phyloP scores from a whole-genome alignment of 2,888 invertebrate species.

The Eupithecia centaureata region DNA sequence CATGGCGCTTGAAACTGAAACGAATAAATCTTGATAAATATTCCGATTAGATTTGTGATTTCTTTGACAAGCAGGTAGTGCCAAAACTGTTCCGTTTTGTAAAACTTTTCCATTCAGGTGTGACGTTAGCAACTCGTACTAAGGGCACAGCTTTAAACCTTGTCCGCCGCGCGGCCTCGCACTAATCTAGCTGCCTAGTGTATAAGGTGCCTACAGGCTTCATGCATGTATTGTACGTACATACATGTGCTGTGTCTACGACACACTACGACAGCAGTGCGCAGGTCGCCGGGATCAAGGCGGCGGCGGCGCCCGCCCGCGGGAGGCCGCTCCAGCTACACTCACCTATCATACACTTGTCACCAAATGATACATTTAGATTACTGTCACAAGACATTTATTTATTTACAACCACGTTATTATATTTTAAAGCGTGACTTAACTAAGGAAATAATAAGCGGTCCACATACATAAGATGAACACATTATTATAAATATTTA shows the following conservation, averaged over 20 bases:
- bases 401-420: too few relatives aligned
- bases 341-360: background rate
- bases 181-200: background rate
- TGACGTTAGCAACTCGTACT: background rate
- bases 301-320: background rate
- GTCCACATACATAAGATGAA: too few relatives aligned
- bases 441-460: too few relatives aligned
- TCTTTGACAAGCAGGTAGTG: background rate
- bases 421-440: too few relatives aligned
- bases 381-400: too few relatives aligned
- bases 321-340: too few relatives aligned
- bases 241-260: too few relatives aligned
- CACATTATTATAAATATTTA: too few relatives aligned
- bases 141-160: background rate
- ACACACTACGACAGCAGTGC: background rate
- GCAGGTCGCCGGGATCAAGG: background rate
- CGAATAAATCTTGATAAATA: too few relatives aligned
- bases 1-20: too few relatives aligned
- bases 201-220: background rate
- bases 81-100: background rate
- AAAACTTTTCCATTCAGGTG: background rate
- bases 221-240: background rate
- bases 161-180: background rate
- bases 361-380: too few relatives aligned
- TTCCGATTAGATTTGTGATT: too few relatives aligned